phyloP scores from a whole-genome alignment of 2,113 vertebrate species.

The Dromaius novaehollandiae region DNA sequence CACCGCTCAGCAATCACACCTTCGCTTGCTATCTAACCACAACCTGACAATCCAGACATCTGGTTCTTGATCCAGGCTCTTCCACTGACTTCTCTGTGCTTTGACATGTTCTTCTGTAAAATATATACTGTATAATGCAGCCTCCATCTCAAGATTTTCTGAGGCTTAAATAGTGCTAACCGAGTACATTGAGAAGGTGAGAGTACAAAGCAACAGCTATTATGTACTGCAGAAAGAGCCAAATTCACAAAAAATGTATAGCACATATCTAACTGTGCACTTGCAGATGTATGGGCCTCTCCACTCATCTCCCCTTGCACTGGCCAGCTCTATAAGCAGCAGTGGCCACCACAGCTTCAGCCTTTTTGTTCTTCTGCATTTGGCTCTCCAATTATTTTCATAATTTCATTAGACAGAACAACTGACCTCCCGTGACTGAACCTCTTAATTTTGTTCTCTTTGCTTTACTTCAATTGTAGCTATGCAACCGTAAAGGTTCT shows the following conservation, averaged over 20 bases:
- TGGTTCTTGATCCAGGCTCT: background rate
- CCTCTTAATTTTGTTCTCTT: background rate
- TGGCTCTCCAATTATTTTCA: background rate
- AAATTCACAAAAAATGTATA: background rate
- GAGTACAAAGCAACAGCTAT: background rate
- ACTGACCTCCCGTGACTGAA: background rate
- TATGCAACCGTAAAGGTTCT: background rate
- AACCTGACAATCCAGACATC: background rate
- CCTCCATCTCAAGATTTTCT: background rate
- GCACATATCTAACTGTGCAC: background rate
- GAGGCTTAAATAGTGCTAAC: background rate
- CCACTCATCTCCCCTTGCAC: background rate
- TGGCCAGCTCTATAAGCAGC: background rate
- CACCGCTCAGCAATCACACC: background rate
- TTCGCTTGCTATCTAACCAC: fast-evolving
- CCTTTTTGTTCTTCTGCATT: background rate
- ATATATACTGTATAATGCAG: background rate
- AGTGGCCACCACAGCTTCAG: background rate
- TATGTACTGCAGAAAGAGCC: background rate
- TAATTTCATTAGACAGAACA: background rate
- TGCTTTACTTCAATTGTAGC: background rate
- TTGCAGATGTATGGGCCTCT: background rate
- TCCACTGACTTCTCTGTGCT: background rate
- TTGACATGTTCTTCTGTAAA: background rate
- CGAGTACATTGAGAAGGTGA: background rate